A percentile compares a stretch with the other conserved stretches of the same genome.
phyloP scores from a whole-genome alignment of 1,140 invertebrate genomes.

The Trachymyrmex cornetzi region DNA sequence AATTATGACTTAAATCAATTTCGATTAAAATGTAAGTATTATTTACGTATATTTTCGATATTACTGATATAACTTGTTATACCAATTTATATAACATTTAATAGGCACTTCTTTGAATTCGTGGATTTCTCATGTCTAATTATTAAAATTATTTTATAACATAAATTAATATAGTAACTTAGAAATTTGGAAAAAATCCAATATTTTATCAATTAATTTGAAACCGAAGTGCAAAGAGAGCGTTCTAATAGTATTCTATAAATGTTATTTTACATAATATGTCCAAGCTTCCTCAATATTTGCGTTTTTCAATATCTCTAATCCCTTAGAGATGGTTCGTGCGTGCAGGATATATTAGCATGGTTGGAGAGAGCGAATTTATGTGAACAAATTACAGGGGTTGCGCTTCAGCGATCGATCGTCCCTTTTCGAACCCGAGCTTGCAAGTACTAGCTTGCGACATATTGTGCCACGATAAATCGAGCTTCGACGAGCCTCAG shows the following conservation, averaged over 20 bases:
- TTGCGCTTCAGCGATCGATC: conserved; percentile 66
- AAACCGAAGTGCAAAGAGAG: background rate
- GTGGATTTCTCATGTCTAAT: background rate
- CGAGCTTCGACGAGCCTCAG: conserved; percentile 67
- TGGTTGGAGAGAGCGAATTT: conserved; percentile 50
- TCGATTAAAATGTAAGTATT: background rate
- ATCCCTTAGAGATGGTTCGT: background rate
- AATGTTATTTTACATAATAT: background rate
- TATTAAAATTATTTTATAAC: background rate
- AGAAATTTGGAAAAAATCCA: background rate
- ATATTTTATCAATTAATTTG: background rate
- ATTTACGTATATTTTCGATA: background rate
- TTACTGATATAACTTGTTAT: background rate
- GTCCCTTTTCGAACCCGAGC: conserved; percentile 50
- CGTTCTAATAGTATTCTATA: background rate
- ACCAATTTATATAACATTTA: conserved; percentile 1
- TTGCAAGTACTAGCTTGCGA: conserved; percentile 70
- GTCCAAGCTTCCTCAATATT: background rate
- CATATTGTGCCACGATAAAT: conserved; percentile 75
- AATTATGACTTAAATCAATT: background rate
- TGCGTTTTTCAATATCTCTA: background rate
- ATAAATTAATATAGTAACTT: background rate
- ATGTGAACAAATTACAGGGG: conserved; percentile 74
- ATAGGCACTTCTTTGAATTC: background rate
- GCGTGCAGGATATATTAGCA: conserved; percentile 24